Evolutionary conservation across 2,113 vertebrate species (phyloP).

Genomic region (Grammatotria lemairii): DNA sequence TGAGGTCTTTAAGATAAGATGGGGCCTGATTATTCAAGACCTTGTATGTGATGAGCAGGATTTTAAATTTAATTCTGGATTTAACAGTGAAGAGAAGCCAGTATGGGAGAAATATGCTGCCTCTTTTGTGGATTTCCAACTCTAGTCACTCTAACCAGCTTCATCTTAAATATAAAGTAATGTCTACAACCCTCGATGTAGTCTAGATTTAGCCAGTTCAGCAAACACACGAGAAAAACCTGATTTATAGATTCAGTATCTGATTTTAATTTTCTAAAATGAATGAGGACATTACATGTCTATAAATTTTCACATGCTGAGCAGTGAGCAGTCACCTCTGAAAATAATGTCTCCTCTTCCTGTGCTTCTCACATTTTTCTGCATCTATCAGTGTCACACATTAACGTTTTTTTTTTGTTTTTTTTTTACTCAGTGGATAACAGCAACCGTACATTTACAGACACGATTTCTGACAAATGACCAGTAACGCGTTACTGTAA

Average conservation of each 20-base stretch:
- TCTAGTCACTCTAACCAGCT: background rate
- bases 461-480: background rate
- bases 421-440: background rate
- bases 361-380: background rate
- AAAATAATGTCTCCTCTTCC: background rate
- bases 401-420: rapidly evolving
- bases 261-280: rapidly evolving
- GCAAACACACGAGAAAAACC: background rate
- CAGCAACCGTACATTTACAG: background rate
- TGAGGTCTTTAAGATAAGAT: background rate
- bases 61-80: background rate
- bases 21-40: background rate
- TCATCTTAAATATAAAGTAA: background rate
- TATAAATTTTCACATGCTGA: background rate
- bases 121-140: background rate
- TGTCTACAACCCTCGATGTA: background rate
- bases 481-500: no score
- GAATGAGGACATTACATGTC: background rate
- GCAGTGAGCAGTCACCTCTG: background rate
- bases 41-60: background rate
- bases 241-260: rapidly evolving
- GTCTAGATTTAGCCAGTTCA: background rate
- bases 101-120: rapidly evolving
- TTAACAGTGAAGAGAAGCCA: background rate
- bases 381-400: background rate